Conservation (phyloP, 2,113 vertebrate genomes). For the Salvelinus sp. region DNA sequence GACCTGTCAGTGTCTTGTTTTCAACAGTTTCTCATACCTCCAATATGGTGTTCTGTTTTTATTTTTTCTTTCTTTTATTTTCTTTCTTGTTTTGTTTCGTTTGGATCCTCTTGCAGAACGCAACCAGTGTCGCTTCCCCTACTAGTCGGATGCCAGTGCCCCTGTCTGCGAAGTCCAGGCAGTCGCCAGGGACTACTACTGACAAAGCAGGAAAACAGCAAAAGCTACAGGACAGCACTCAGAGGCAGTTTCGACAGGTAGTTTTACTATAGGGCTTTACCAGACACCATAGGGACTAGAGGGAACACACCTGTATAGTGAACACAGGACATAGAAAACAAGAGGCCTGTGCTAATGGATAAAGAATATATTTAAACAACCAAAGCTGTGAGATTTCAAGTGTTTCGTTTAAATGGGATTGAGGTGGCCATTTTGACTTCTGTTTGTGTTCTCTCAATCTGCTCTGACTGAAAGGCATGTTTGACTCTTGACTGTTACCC, state of each 20-base stretch:
- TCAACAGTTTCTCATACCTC: slow-evolving; percentile 65
- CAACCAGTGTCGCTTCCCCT: slow-evolving; percentile 77
- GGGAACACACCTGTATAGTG: slow-evolving; percentile 16
- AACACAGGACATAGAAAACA: slow-evolving; percentile 35
- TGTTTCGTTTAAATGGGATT: slow-evolving; percentile 42
- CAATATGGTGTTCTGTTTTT: slow-evolving; percentile 63
- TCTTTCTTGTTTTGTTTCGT: slow-evolving; percentile 73
- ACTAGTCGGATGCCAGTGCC: slow-evolving; percentile 94
- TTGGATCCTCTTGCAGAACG: slow-evolving; percentile 82
- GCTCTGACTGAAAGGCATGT: slow-evolving; percentile 74
- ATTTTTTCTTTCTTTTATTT: slow-evolving; percentile 62
- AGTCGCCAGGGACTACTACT: slow-evolving; percentile 74
- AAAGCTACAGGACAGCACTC: slow-evolving; percentile 90
- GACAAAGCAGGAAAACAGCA: slow-evolving; percentile 90
- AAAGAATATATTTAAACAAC: slow-evolving; percentile 26
- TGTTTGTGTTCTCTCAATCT: slow-evolving; percentile 73
- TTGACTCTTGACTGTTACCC: slow-evolving; percentile 75
- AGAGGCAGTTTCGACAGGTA: slow-evolving; percentile 97
- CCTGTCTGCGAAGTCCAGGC: slow-evolving; percentile 84
- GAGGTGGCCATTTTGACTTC: slow-evolving; percentile 68
- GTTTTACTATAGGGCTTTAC: slow-evolving; percentile 90
- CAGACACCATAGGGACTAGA: slow-evolving; percentile 70
- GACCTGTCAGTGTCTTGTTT: slow-evolving; percentile 56
- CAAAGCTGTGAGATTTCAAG: slow-evolving; percentile 58
- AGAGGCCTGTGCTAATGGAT: slow-evolving; percentile 41